Base-by-base conservation (phyloP, 2,888 invertebrate species). In the Catocala nupta region DNA sequence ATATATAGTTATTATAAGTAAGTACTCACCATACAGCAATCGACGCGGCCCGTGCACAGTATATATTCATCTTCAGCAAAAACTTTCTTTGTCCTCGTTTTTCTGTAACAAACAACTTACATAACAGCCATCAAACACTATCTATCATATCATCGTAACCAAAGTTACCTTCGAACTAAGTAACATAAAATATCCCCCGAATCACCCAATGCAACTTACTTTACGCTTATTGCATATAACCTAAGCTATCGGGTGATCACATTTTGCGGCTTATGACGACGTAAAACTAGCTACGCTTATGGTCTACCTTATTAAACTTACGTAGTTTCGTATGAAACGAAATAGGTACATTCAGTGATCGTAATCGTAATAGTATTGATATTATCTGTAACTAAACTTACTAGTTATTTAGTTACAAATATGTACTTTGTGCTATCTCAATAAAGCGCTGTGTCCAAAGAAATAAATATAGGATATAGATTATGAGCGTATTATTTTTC, bases 241-340 rank as follows among this genome's bases (percentile, higher is more conserved):
- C 70, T 54, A 13, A 49, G 60, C 62, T 73, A 71, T 65, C 65
- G 50, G 54, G 53, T 56, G 73, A 73, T 75, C 70, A 56, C 70
- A 73, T 75, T 50, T 47, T 56, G 60, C 42, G 65, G 68, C 63
- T 66, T 68, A 75, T 65, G 51, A 59, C 55, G 11, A 51, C 63
- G 47, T 75, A 68, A 75, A 75, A 75, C 75, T 75, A 66, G 55
- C 58, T 65, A 12, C 73, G 49, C 61, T 67, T 67, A 73, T 47
- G 54, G 45, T 34, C 56, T 52, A 64, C 61, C 75, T 75, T 75
- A 75, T 75, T 75, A 75, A 75, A 75, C 71, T 75, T 73, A 55
- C 16, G 71, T 68, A 73, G 71, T 75, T 73, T 61, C 54, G 45
- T 52, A 64, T 56, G 25, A 13, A 50, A 60, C 11, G 39, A 44